Evolutionary conservation across 2,888 invertebrate species (phyloP).

Genomic region (Dicyrtoma fusca): DNA sequence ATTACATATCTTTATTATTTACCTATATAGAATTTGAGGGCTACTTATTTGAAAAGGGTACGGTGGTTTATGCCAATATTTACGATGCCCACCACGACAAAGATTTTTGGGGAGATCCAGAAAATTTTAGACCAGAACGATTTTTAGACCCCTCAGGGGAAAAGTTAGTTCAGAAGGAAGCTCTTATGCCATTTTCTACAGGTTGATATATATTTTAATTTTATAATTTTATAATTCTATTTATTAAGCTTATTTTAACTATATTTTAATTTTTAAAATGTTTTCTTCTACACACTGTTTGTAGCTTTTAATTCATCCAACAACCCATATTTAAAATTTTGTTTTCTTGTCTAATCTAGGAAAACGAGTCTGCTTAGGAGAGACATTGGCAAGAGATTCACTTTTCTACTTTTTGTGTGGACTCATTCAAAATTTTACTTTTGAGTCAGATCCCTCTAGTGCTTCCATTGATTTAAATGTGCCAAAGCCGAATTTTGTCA

Average conservation of each 20-base stretch:
- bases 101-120: conserved; percentile 16
- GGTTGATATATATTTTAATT: conserved; percentile 4
- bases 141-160: conserved; percentile 2
- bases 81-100: conserved; percentile 25
- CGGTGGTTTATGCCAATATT: neutral
- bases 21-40: conserved; percentile 12
- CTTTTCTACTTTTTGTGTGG: neutral
- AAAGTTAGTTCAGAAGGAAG: conserved; percentile 3
- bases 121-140: conserved; percentile 18
- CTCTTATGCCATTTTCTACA: conserved; percentile 25
- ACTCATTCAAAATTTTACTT: no score
- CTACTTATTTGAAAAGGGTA: conserved; percentile 1
- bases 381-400: neutral
- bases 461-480: no score
- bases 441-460: no score
- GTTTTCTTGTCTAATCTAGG: neutral
- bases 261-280: neutral
- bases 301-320: no score
- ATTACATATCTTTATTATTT: no score
- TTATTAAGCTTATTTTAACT: neutral
- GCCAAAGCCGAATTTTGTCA: no score
- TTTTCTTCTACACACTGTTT: neutral
- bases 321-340: no score
- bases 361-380: conserved; percentile 3
- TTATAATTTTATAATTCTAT: neutral